Conservation (phyloP, 2,113 vertebrate genomes). For the Gadus chalcogrammus region DNA sequence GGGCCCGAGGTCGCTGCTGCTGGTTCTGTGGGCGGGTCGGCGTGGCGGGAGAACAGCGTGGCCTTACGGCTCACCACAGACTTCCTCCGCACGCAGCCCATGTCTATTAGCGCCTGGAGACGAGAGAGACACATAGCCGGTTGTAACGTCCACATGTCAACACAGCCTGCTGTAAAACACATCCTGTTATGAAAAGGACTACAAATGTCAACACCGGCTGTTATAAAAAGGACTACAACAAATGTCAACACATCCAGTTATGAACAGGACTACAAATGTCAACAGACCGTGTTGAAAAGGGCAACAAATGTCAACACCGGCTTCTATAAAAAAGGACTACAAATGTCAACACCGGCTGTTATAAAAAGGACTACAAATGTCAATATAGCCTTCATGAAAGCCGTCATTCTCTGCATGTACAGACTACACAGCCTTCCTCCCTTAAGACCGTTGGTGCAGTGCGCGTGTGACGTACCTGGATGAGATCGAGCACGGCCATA, state of each 20-base stretch:
- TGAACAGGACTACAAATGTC: too few species aligned
- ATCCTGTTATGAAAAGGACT: too few species aligned
- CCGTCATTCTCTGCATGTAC: too few species aligned
- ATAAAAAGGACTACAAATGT: too few species aligned
- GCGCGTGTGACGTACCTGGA: slow-evolving; percentile 74
- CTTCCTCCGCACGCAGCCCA: slow-evolving; percentile 80
- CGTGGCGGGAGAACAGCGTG: slow-evolving; percentile 76
- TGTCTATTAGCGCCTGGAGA: slow-evolving; percentile 76
- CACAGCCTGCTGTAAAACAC: too few species aligned
- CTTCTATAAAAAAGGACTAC: too few species aligned
- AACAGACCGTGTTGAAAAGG: too few species aligned
- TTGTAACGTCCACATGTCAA: background rate
- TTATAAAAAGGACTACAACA: background rate
- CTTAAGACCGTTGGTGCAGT: slow-evolving; percentile 1
- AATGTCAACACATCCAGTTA: background rate
- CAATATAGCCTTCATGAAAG: too few species aligned
- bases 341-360: too few species aligned
- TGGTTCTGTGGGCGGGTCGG: fast-evolving
- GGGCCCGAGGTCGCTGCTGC: background rate
- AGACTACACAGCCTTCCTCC: too few species aligned
- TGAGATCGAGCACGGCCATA: slow-evolving; percentile 78
- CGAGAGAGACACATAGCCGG: background rate
- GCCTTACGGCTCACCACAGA: slow-evolving; percentile 58
- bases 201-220: too few species aligned
- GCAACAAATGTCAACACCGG: background rate